Base-by-base conservation (phyloP, 2,888 invertebrate genomes). In the Trichogramma dendrolimi region DNA sequence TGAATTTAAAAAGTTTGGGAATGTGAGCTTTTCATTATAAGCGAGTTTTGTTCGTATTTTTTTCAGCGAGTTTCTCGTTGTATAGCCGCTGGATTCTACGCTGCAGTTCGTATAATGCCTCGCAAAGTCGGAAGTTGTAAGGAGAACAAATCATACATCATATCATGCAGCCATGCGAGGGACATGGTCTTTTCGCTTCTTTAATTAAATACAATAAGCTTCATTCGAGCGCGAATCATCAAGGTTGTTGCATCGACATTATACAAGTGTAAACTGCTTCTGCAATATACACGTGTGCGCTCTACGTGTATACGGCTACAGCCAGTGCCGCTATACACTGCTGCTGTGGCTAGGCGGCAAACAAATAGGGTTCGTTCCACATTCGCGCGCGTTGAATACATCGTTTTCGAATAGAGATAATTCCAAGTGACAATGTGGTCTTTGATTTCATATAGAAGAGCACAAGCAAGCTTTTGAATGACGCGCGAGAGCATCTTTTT, bases 321-420 rank as follows among this genome's bases (percentile, higher is more conserved):
- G 50, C 40, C 41, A 10, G 42, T n/a, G 38, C 6, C 40, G 27
- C 14, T 14, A 14, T 14, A 14, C 27, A 27, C 27, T 27, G 27
- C 27, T 27, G 27, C 27, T 27, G 27, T 10, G 43, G 46, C 27
- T 70, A 72, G 72, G 70, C 71, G 71, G 69, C 73, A 75, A 78
- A 78, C 77, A 78, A 78, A 77, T 75, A 75, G 75, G 73, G 77
- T 78, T 78, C 77, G 78, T 78, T 78, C 75, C 71, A 75, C 73
- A 75, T 73, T 73, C 73, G 73, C 71, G 72, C 70, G 67, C 70
- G 62, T 69, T 78, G 77, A 78, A 78, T 78, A 75, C 77, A 73
- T 78, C 76, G 77, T 77, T 78, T 78, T 73, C 78, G 73, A 78
- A 78, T 76, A 74, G 78, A 77, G 76, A 76, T 75, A 78, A 78